These are phyloP conservation scores for Brachyistius frenatus DNA, from an alignment of 2,113 vertebrate genomes.

Conservation along the genomic window DNA sequence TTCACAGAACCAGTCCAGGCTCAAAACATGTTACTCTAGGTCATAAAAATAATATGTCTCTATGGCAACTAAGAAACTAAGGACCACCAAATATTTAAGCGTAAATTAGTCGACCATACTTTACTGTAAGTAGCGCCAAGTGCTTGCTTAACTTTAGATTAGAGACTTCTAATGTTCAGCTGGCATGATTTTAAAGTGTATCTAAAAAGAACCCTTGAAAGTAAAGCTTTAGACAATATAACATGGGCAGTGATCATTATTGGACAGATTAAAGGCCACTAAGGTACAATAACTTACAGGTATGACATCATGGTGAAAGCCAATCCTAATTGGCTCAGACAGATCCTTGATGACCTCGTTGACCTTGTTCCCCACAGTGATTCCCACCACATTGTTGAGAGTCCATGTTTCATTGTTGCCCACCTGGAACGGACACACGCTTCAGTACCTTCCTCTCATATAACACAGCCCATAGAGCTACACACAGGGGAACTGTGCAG, in stretches of 20 bases:
- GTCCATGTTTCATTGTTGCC: not conserved
- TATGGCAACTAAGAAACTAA: too few relatives aligned
- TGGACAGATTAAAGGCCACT: not conserved
- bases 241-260: too few relatives aligned
- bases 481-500: not conserved
- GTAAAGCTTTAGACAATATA: too few relatives aligned
- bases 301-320: conserved; percentile 70
- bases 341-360: conserved; percentile 76
- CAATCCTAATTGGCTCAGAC: conserved; percentile 74
- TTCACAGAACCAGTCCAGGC: not conserved
- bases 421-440: conserved; percentile 42
- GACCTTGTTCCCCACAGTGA: conserved; percentile 78
- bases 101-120: too few relatives aligned
- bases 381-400: conserved; percentile 76
- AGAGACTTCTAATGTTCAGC: too few relatives aligned
- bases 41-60: too few relatives aligned
- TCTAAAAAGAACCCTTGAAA: too few relatives aligned
- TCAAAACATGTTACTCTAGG: too few relatives aligned
- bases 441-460: not conserved
- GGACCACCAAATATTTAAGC: too few relatives aligned
- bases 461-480: not conserved
- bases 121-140: too few relatives aligned
- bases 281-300: conserved; percentile 63
- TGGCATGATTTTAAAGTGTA: too few relatives aligned
- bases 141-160: too few relatives aligned